Evolutionary conservation across 2,113 vertebrate species (phyloP).

Genomic region (Telmatochromis sp.): DNA sequence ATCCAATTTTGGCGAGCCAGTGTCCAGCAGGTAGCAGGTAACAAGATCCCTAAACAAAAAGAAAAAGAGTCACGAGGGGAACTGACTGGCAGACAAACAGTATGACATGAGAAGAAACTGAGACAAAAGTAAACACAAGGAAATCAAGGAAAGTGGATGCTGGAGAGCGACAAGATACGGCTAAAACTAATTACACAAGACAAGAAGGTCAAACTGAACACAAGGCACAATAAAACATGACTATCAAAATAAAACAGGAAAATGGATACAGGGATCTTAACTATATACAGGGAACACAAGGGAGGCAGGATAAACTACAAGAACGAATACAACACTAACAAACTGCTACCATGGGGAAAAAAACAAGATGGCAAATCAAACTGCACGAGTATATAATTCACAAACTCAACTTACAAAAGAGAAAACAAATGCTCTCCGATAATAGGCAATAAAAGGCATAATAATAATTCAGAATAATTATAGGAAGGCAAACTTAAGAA

Average conservation of each 20-base stretch:
- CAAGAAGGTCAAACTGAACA: background rate
- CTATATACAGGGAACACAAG: background rate
- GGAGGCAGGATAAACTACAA: background rate
- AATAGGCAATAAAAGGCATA: background rate
- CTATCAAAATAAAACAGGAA: background rate
- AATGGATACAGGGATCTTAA: background rate
- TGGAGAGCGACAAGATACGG: background rate
- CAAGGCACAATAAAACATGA: background rate
- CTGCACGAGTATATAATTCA: background rate
- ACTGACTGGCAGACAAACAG: background rate
- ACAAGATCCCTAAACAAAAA: background rate
- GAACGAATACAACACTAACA: background rate
- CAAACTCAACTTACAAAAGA: background rate
- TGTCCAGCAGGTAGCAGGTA: background rate
- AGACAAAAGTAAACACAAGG: background rate
- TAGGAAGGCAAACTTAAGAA: background rate
- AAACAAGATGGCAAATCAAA: background rate
- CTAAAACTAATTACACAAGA: background rate
- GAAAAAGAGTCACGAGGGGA: background rate
- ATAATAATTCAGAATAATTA: background rate
- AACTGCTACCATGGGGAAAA: background rate
- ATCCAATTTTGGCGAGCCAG: background rate
- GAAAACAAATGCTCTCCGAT: background rate
- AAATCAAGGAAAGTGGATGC: background rate
- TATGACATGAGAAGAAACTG: background rate